A percentile compares a stretch with the other conserved stretches of the same genome.
Evolutionary conservation across 2,113 vertebrate species (phyloP).

Genomic region (Neomonachus schauinslandi): DNA sequence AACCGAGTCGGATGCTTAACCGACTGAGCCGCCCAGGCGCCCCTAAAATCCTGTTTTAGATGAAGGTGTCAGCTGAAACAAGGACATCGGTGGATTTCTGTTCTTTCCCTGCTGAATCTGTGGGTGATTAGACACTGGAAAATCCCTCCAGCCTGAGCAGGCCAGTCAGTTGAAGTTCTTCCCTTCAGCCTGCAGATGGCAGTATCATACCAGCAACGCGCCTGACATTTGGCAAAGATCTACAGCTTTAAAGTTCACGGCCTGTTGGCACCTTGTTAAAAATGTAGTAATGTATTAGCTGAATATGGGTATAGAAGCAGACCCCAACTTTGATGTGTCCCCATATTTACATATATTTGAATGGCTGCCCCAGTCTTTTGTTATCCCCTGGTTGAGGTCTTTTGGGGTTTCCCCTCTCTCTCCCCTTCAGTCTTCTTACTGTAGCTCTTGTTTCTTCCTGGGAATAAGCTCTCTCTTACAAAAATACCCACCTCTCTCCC

Average conservation of each 20-base stretch:
- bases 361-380: slow-evolving; percentile 21
- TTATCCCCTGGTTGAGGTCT: slow-evolving; percentile 30
- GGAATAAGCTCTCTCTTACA: slow-evolving; percentile 60
- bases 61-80: not conserved
- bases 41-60: not conserved
- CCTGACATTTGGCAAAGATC: not conserved
- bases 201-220: slow-evolving; percentile 56
- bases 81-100: not conserved
- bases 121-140: not conserved
- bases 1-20: not conserved
- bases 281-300: not conserved
- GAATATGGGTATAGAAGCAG: slow-evolving; percentile 53
- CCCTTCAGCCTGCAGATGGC: slow-evolving; percentile 68
- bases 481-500: slow-evolving; percentile 56
- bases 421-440: slow-evolving; percentile 62
- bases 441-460: slow-evolving; percentile 56
- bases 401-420: slow-evolving; percentile 73
- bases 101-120: not conserved
- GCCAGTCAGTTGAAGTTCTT: slow-evolving; percentile 49
- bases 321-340: not conserved
- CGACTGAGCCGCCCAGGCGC: not conserved
- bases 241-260: not conserved
- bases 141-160: not conserved
- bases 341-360: slow-evolving; percentile 73
- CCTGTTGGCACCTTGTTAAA: not conserved